Conservation (phyloP, 2,888 invertebrate genomes). For the Alloplasta piceator region DNA sequence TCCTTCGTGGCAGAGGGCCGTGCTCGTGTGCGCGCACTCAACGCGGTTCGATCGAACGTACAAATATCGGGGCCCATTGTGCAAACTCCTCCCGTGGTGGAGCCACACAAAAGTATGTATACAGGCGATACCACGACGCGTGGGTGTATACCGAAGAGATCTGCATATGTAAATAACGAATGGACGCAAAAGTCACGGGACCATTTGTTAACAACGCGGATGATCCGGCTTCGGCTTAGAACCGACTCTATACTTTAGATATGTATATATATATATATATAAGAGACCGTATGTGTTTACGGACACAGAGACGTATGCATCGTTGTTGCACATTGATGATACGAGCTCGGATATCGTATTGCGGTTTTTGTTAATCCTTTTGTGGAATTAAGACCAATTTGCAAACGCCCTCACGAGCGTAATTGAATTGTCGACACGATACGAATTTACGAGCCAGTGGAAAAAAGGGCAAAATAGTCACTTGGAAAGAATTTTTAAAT, state of each 20-base stretch:
- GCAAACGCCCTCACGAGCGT: constrained; percentile 41
- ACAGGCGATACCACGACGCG: constrained; percentile 49
- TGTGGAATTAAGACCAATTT: constrained; percentile 65
- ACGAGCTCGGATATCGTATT: constrained; percentile 34
- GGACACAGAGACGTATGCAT: not conserved
- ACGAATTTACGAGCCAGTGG: constrained; percentile 20
- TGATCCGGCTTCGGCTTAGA: constrained; percentile 59
- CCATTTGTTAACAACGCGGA: constrained; percentile 67
- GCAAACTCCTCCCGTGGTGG: constrained; percentile 56
- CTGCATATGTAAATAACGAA: constrained; percentile 66
- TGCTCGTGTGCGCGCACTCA: constrained; percentile 9
- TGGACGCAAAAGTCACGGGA: constrained; percentile 65
- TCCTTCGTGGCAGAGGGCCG: constrained; percentile 61
- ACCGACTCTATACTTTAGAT: constrained; percentile 29
- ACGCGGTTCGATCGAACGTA: constrained; percentile 48
- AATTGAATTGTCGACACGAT: constrained; percentile 57
- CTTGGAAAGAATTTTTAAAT: not conserved
- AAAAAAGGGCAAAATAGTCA: constrained; percentile 14
- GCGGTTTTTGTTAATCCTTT: constrained; percentile 54
- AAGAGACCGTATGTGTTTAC: not conserved
- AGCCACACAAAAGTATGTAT: constrained; percentile 41
- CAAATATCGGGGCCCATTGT: constrained; percentile 43
- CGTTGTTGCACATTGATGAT: constrained; percentile 18
- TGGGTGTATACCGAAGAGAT: constrained; percentile 62
- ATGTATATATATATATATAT: constrained; percentile 5